Percentiles rank a stretch among this genome's conserved stretches.
Conservation (phyloP, 2,888 invertebrate species). For the Stenodera caucasica region DNA sequence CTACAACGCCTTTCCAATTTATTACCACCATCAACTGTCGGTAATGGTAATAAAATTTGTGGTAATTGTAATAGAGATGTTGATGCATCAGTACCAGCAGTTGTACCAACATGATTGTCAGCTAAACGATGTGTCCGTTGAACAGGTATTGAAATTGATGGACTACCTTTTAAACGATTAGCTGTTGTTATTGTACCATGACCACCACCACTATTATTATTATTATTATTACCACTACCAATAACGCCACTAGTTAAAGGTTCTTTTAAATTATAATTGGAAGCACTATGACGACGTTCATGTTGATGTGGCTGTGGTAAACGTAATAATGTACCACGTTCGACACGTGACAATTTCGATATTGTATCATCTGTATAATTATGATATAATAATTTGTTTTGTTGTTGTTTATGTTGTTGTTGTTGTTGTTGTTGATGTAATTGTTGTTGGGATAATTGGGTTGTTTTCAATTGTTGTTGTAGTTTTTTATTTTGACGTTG, state of each 20-base stretch:
- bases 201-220: constrained; percentile 34
- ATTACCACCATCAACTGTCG: constrained; percentile 53
- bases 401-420: constrained; percentile 51
- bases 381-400: constrained; percentile 59
- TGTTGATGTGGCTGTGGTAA: constrained; percentile 39
- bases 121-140: constrained; percentile 34
- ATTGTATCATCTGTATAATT: constrained; percentile 55
- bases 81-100: constrained; percentile 30
- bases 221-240: constrained; percentile 39
- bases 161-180: constrained; percentile 52
- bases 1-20: constrained; percentile 56
- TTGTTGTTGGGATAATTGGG: no score
- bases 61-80: constrained; percentile 57
- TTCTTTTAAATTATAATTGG: constrained; percentile 48
- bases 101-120: constrained; percentile 58
- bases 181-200: constrained; percentile 28
- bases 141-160: constrained; percentile 59
- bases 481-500: constrained; percentile 58
- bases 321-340: constrained; percentile 53
- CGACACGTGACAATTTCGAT: constrained; percentile 59
- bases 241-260: constrained; percentile 42
- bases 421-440: no score
- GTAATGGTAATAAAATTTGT: constrained; percentile 60
- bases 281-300: constrained; percentile 52
- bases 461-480: constrained; percentile 55